Percentiles rank a stretch among this genome's conserved stretches.
phyloP scores from a whole-genome alignment of 2,888 invertebrate species.

The Rhamphomyia laevipes region DNA sequence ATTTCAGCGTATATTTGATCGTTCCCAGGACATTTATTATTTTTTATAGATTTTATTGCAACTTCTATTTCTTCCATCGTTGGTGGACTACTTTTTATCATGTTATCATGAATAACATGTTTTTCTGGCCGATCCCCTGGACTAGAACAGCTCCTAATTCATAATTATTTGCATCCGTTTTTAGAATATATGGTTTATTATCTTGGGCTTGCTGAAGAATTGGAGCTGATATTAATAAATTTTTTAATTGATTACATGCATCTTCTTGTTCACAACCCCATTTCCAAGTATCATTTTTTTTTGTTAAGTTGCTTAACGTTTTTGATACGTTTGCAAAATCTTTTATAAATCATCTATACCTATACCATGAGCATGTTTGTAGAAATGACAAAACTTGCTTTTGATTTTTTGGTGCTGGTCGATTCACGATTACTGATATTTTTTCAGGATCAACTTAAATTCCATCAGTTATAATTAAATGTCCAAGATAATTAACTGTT shows the following conservation, averaged over 20 bases:
- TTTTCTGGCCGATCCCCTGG: not conserved
- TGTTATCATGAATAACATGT: too few species aligned
- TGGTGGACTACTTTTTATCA: not conserved
- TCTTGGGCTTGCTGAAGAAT: conserved; percentile 17
- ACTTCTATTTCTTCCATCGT: not conserved
- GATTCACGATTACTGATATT: conserved; percentile 2
- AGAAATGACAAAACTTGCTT: too few species aligned
- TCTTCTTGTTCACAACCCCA: conserved; percentile 9
- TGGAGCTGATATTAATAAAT: conserved; percentile 12
- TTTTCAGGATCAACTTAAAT: conserved; percentile 3
- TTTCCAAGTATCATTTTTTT: conserved; percentile 13
- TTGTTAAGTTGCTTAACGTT: conserved; percentile 20
- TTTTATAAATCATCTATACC: conserved; percentile 20
- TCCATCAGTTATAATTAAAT: conserved; percentile 1
- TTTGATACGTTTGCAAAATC: conserved; percentile 20
- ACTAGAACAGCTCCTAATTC: too few species aligned
- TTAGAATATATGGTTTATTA: conserved; percentile 19
- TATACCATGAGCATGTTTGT: too few species aligned
- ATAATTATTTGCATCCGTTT: conserved; percentile 22
- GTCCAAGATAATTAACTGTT: conserved; percentile 2
- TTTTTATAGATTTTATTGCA: not conserved
- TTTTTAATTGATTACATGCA: conserved; percentile 15
- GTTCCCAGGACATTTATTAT: not conserved
- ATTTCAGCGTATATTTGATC: not conserved
- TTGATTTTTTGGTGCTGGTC: conserved; percentile 16